These are phyloP conservation scores for Drosophila equinoxialis DNA, from an alignment of 1,140 invertebrate species.

Conservation along the genomic window DNA sequence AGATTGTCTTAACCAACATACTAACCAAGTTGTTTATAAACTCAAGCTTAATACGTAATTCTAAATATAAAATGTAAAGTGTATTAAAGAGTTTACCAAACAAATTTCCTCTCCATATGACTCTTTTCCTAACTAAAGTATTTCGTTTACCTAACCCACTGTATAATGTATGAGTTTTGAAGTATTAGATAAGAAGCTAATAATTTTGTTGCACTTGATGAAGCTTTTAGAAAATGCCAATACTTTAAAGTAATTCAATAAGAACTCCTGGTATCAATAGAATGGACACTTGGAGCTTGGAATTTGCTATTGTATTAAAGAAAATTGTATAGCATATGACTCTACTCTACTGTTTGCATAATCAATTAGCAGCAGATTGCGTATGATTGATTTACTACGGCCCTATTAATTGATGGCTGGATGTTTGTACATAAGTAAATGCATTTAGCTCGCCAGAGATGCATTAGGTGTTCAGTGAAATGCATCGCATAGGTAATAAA, in stretches of 20 bases:
- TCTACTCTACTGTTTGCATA: slow-evolving; percentile 34
- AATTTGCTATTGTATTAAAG: not conserved
- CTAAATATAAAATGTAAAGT: too few relatives aligned
- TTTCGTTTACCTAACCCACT: too few relatives aligned
- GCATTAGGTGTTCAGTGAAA: not conserved
- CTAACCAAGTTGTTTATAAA: too few relatives aligned
- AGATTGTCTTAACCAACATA: too few relatives aligned
- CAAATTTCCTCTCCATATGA: too few relatives aligned
- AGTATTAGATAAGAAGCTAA: not conserved
- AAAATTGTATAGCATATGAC: not conserved
- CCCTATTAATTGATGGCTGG: slow-evolving; percentile 46
- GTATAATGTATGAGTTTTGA: too few relatives aligned
- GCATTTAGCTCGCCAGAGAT: not conserved
- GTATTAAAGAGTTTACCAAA: too few relatives aligned
- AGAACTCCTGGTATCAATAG: not conserved
- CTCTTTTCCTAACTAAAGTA: too few relatives aligned
- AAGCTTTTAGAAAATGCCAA: not conserved
- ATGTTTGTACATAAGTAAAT: slow-evolving; percentile 18
- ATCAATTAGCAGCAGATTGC: slow-evolving; percentile 61
- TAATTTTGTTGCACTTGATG: too few relatives aligned
- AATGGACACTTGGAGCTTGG: too few relatives aligned
- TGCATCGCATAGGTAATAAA: slow-evolving; percentile 63
- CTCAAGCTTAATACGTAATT: too few relatives aligned
- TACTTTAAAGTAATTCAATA: not conserved
- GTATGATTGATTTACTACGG: slow-evolving; percentile 70